A percentile compares a stretch with the other conserved stretches of the same genome.
These are phyloP conservation scores for Chaitophorus viminalis DNA, from an alignment of 2,888 invertebrate species.

Conservation along the genomic window DNA sequence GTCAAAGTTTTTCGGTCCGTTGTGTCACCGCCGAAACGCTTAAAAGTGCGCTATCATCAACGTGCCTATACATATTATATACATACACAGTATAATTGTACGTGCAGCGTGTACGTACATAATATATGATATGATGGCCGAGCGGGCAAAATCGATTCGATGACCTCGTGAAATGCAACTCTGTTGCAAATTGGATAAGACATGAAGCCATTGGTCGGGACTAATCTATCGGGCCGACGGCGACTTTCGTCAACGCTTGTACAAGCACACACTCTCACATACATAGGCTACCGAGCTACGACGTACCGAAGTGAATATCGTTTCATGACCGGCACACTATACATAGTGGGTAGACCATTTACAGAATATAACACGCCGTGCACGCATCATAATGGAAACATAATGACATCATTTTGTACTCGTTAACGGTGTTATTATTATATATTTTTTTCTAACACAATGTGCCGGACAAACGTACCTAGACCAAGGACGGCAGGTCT, in stretches of 20 bases:
- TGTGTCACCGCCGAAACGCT: neutral
- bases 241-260: neutral
- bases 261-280: neutral
- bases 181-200: slow-evolving; percentile 43
- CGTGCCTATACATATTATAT: neutral
- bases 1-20: neutral
- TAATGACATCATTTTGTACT: no score
- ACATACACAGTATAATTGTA: neutral
- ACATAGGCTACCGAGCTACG: no score
- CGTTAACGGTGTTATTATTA: no score
- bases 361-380: neutral
- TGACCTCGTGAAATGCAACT: slow-evolving; percentile 24
- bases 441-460: no score
- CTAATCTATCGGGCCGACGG: neutral
- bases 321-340: neutral
- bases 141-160: slow-evolving; percentile 14
- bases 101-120: neutral
- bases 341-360: neutral
- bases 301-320: neutral
- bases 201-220: slow-evolving; percentile 44
- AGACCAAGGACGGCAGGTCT: no score
- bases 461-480: no score
- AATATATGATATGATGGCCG: neutral
- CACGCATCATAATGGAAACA: no score
- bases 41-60: slow-evolving; percentile 23